Evolutionary conservation across 1,140 invertebrate genomes (phyloP).

Genomic region (Chironomus tepperi): DNA sequence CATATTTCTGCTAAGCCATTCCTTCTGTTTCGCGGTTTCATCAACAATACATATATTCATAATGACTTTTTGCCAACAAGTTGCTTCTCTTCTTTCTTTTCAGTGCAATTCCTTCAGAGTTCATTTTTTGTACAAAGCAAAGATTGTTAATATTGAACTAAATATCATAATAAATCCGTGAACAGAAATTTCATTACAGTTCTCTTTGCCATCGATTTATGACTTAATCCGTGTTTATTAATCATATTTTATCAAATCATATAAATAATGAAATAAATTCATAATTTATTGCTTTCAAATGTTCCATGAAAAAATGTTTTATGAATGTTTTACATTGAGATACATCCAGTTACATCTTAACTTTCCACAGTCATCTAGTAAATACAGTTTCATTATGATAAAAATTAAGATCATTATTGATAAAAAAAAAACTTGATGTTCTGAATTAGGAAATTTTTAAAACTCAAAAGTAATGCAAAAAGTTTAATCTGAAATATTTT

Average conservation of each 20-base stretch:
- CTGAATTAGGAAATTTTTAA: too few species aligned
- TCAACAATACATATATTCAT: not conserved
- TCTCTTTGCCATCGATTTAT: constrained; percentile 18
- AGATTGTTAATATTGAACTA: not conserved
- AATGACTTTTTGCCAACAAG: not conserved
- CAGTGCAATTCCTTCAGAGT: too few species aligned
- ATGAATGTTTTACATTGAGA: not conserved
- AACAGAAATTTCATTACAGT: not conserved
- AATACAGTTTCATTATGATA: too few species aligned
- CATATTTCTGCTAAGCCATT: not conserved
- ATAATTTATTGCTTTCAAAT: constrained; percentile 19
- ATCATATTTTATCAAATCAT: constrained; percentile 22
- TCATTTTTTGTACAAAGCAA: too few species aligned
- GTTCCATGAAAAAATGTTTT: constrained; percentile 4
- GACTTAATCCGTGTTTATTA: constrained; percentile 22
- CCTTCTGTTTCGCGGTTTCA: not conserved
- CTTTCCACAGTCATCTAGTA: not conserved
- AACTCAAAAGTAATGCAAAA: too few species aligned
- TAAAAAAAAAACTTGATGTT: too few species aligned
- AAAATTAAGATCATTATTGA: too few species aligned
- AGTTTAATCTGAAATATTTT: too few species aligned
- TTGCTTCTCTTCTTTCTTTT: not conserved
- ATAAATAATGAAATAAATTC: not conserved
- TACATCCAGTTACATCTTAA: not conserved
- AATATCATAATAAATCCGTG: not conserved